Conservation (phyloP, 2,888 invertebrate genomes). For the Cacoxenus indagator region DNA sequence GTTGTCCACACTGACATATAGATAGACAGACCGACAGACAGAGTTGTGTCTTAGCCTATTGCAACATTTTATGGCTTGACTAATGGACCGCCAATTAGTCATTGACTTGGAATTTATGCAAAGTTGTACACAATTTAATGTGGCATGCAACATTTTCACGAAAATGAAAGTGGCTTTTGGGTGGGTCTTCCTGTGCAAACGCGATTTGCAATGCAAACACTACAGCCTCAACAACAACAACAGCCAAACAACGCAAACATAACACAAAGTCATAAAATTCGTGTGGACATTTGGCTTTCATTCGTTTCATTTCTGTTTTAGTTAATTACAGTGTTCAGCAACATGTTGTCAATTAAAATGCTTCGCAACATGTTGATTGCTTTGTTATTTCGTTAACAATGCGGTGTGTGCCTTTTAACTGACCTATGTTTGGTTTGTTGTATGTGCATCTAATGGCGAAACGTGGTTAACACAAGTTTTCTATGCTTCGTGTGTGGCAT, state of each 20-base stretch:
- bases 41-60: conserved; percentile 3
- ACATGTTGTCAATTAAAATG: conserved; percentile 55
- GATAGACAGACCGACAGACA: conserved; percentile 26
- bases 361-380: conserved; percentile 42
- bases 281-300: background rate
- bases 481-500: background rate
- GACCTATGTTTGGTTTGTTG: background rate
- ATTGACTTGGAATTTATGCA: conserved; percentile 38
- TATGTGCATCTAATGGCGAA: background rate
- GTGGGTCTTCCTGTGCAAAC: background rate
- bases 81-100: conserved; percentile 54
- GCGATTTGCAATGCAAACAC: too few relatives aligned
- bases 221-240: background rate
- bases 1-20: conserved; percentile 33
- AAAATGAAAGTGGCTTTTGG: conserved; percentile 10
- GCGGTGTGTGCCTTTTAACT: background rate
- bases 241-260: background rate
- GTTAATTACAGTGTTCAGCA: conserved; percentile 11
- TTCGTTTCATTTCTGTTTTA: too few relatives aligned
- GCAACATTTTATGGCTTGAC: conserved; percentile 43
- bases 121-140: background rate
- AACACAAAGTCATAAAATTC: background rate
- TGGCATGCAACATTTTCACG: conserved; percentile 41
- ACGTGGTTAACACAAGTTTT: background rate
- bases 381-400: background rate